Base-by-base conservation (phyloP, 2,797 vertebrate species). In the Spheniscus humboldti region DNA sequence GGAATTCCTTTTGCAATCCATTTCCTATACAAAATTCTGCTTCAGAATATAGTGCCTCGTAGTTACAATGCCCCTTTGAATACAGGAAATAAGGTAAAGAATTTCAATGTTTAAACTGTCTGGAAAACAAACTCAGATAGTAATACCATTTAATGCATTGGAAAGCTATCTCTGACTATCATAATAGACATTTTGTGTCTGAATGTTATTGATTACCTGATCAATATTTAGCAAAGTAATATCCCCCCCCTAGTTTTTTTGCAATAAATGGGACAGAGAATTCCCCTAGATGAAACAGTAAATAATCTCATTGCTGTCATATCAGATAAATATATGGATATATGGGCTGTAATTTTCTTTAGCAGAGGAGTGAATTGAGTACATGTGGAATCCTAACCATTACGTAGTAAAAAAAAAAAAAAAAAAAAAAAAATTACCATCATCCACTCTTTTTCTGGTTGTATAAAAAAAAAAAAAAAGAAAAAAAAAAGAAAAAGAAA, bases 401-500 rank as follows among this genome's bases (percentile, higher is more conserved):
- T 88, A 13, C 5, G 35, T 2, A 41, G 7, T 18, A 13, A 50
- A 19, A 60, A 30, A 3, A 30, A 23, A 47, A 13, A 45, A 28
- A 55, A 30, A 3, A 1, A 10, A n/a, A n/a, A n/a, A n/a, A n/a
- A n/a, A n/a, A n/a, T n/a, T n/a, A n/a, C n/a, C n/a, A n/a, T n/a
- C n/a, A n/a, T n/a, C n/a, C n/a, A n/a, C n/a, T n/a, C n/a, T n/a
- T n/a, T n/a, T n/a, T n/a, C n/a, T n/a, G n/a, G n/a, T n/a, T n/a
- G n/a, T n/a, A n/a, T n/a, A n/a, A n/a, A 27, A 55, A 68, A 59
- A 19, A 37, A 19, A 31, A 6, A 4, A 22, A 27, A 15, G 15
- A 7, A 3, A 18, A 20, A 20, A 9, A 18, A 78, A 39, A 22
- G 30, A 9, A 1, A 9, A 15, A 17, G 16, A 6, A 1, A 3